These are phyloP conservation scores for Petroica traversi DNA, from an alignment of 2,113 vertebrate species.

Conservation along the genomic window DNA sequence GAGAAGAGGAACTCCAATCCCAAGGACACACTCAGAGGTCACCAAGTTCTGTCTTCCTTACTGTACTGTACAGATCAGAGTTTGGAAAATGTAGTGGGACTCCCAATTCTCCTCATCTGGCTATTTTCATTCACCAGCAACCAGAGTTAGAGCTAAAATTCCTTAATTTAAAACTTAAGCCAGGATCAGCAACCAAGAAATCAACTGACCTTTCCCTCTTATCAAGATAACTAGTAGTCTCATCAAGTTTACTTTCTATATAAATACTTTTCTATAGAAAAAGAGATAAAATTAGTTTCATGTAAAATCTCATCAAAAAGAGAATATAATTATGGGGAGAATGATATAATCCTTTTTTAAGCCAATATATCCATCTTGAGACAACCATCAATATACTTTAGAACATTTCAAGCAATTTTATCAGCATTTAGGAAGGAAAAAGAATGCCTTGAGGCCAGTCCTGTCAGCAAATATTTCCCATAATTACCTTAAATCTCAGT, in stretches of 20 bases:
- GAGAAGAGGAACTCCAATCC: neutral
- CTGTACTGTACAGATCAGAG: neutral
- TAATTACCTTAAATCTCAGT: constrained; percentile 3
- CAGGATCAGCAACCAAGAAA: neutral
- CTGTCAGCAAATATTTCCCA: constrained; percentile 30
- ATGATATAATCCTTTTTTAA: neutral
- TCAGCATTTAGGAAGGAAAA: neutral
- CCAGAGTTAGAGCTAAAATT: neutral
- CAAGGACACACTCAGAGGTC: neutral
- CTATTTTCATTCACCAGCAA: neutral
- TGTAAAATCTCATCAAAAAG: neutral
- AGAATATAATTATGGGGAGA: neutral
- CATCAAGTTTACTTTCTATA: neutral
- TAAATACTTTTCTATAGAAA: neutral
- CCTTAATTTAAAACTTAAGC: neutral
- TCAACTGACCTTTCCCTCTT: neutral
- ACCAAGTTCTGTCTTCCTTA: neutral
- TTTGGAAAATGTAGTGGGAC: neutral
- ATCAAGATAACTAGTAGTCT: neutral
- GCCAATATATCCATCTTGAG: neutral
- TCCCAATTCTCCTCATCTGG: neutral
- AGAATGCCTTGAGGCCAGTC: neutral
- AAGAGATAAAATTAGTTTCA: neutral
- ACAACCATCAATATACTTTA: neutral
- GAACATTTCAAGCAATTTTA: constrained; percentile 9